Evolutionary conservation across 2,888 invertebrate genomes (phyloP), one percentile per base, ranked within the genome.

Genomic region (Trichopoda pennipes): DNA sequence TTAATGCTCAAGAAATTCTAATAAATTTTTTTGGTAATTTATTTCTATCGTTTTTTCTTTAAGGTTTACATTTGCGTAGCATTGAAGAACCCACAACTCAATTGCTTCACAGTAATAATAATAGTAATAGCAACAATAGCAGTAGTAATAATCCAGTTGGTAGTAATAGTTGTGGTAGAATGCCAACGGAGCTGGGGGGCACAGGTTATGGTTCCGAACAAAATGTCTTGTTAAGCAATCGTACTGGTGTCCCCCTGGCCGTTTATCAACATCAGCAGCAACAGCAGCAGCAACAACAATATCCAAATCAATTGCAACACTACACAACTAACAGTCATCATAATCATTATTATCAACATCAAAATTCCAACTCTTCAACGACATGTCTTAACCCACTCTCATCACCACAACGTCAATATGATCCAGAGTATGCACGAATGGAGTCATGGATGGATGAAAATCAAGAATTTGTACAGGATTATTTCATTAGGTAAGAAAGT

Each of bases 391-490:
- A 74, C 58, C 68, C 82, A 53, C 85, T 87, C 6, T 49, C 70
- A 84, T 87, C 89, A 58, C 88, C 88, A 83, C 89, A 90, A 85
- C 87, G 92, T 91, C 89, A 91, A 88, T 96, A 96, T 91, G 96
- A 96, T 92, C 94, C 96, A 85, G 96, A 97, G 91, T 96, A 96
- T 91, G 95, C 96, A 79, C 94, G 95, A 85, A 97, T 98, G 93
- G 98, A 98, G 92, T 95, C 97, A 87, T 98, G 98, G 98, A 94
- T 98, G 86, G 98, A 98, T 92, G 98, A 98, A 91, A 98, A 98
- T 93, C 97, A 96, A 87, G 97, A 97, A 91, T 98, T 98, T 91
- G 96, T 97, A 86, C 96, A 97, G 91, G 97, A 98, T 92, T 98
- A 98, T 92, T 98, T 98, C 91, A 93, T 97, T 91, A 95, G 97